Conservation (phyloP, 2,797 vertebrate genomes). For the Lagocephalus sceleratus region DNA sequence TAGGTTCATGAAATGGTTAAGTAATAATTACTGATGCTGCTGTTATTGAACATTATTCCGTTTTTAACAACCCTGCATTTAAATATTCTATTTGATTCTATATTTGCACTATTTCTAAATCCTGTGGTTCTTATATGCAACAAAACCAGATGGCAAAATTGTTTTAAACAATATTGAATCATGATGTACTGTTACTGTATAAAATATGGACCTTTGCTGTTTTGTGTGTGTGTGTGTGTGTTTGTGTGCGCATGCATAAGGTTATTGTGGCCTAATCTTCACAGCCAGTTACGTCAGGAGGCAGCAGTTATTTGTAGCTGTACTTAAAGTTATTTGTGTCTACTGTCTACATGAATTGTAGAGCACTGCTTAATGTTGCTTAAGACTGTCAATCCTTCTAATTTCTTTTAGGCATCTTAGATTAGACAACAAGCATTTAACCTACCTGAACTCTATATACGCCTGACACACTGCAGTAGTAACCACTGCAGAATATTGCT, state of each 20-base stretch:
- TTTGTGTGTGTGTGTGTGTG: constrained; percentile 24
- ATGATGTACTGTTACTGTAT: too few species aligned
- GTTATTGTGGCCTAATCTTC: constrained; percentile 40
- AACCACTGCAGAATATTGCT: neutral
- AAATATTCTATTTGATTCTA: too few species aligned
- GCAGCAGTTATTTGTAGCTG: constrained; percentile 60
- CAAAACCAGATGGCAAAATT: too few species aligned
- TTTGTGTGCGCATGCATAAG: constrained; percentile 17
- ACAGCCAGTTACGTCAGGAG: constrained; percentile 34
- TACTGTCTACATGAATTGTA: constrained; percentile 36
- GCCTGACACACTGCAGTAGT: neutral
- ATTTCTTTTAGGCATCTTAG: constrained; percentile 55
- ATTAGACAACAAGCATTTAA: constrained; percentile 51
- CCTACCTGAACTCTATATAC: constrained; percentile 28
- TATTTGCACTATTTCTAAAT: too few species aligned
- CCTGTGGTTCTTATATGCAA: too few species aligned
- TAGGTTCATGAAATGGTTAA: constrained; percentile 36
- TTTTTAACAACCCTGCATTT: too few species aligned
- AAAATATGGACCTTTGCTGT: constrained; percentile 9
- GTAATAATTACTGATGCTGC: too few species aligned
- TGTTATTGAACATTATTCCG: too few species aligned
- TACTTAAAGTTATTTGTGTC: constrained; percentile 52
- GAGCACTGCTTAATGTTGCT: constrained; percentile 50
- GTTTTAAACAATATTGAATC: too few species aligned
- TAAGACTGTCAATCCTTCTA: constrained; percentile 62